These are phyloP conservation scores for Melierax canorus DNA, from an alignment of 2,113 vertebrate genomes.

Conservation along the genomic window DNA sequence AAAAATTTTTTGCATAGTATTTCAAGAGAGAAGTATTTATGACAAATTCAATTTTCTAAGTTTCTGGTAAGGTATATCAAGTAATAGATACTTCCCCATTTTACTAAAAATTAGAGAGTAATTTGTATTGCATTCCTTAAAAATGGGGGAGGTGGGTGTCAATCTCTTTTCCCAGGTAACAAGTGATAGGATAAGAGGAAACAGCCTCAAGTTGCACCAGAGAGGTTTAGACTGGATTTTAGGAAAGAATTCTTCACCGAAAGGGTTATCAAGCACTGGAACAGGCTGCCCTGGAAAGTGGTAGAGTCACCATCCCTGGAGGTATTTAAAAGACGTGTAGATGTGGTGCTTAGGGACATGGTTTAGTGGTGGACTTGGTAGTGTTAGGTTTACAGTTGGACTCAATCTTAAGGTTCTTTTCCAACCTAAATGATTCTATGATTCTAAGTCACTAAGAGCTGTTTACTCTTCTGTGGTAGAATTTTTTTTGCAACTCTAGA, in stretches of 20 bases:
- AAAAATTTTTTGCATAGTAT: neutral
- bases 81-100: neutral
- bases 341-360: neutral
- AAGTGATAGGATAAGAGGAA: neutral
- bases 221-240: neutral
- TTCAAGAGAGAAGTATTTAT: neutral
- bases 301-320: neutral
- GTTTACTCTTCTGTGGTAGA: neutral
- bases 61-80: neutral
- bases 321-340: neutral
- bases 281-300: neutral
- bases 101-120: neutral
- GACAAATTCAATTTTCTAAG: neutral
- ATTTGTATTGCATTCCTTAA: neutral
- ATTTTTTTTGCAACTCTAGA: neutral
- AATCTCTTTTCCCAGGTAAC: neutral
- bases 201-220: neutral
- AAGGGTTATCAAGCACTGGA: neutral
- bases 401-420: neutral
- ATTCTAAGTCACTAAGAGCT: neutral
- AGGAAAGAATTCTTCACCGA: neutral
- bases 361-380: neutral
- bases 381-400: neutral
- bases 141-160: neutral
- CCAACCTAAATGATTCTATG: neutral